Base-by-base conservation (phyloP, 2,888 invertebrate species). In the Tetranychus piercei region DNA sequence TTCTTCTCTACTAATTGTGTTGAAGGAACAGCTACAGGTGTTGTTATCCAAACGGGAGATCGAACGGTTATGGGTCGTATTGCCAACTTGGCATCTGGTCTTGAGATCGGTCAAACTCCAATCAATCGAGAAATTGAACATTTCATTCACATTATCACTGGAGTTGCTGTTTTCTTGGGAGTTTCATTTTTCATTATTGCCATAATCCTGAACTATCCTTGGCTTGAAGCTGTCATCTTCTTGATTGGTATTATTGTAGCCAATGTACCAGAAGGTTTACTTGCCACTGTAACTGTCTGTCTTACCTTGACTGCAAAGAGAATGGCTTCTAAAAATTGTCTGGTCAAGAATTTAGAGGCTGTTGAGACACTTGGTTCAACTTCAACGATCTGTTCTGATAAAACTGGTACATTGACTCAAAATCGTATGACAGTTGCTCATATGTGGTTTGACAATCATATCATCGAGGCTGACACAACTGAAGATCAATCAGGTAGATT, bases 341-440 rank as follows among this genome's bases (percentile, higher is more conserved):
- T 99, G 82, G 97, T 99, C 5, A 99, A 99, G 88, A 97, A 99
- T 85, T 87, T 99, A 85, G 96, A 99, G 86, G 97, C 97, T 81
- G 97, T 99, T 44, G 97, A 99, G 85, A 99, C 97, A 71, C 87
- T 99, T 75, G 97, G 99, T 75, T 97, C 96, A 71, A 99, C 97
- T 15, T 95, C 95, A 77, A 97, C 96, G 79, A 99, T 99, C 85
- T 99, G 99, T 86, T 97, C 97, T n/a, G 97, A 97, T 85, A 97
- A 97, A 85, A 97, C 97, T 79, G 97, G 97, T 79, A 99, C 96
- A 15, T 86, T 96, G 77, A 99, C 97, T 34, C 97, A 99, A 85
- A 99, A 99, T 86, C 87, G 95, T 81, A 97, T 97, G 97, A 97
- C 97, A 44, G 96, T 97, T 75, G 95, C 96, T 79, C 97, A 97